Percentiles rank a stretch among this genome's conserved stretches.
Evolutionary conservation across 2,113 vertebrate species (phyloP).

Genomic region (Calidris pygmaea): DNA sequence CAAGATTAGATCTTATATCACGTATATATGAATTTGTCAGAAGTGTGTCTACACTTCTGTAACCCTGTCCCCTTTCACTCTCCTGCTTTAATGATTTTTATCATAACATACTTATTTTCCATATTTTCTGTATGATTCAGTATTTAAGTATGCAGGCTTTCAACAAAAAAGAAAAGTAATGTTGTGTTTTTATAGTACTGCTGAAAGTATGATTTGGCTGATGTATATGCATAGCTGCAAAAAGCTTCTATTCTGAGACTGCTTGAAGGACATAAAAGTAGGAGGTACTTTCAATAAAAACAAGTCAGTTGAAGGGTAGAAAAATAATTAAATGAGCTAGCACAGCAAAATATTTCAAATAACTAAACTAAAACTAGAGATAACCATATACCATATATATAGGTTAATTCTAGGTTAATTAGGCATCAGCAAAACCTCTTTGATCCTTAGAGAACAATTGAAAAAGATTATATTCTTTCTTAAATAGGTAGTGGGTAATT

Average conservation of each 20-base stretch:
- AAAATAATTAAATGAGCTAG: background rate
- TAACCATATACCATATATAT: background rate
- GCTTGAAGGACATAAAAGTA: background rate
- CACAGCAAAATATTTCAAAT: background rate
- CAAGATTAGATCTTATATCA: background rate
- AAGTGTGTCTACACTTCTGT: background rate
- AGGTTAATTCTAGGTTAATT: background rate
- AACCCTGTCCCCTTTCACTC: background rate
- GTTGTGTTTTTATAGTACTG: background rate
- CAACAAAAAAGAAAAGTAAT: background rate
- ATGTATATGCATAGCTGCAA: background rate
- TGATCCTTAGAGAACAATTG: background rate
- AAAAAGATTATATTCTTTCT: background rate
- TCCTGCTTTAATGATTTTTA: background rate
- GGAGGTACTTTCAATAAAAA: background rate
- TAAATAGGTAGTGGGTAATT: background rate
- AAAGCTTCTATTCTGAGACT: background rate
- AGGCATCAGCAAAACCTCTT: background rate
- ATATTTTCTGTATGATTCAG: background rate
- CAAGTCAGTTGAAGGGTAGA: background rate
- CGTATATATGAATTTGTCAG: background rate
- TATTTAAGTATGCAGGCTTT: constrained; percentile 4
- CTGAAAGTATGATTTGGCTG: background rate
- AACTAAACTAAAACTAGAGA: background rate
- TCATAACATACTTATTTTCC: background rate